Evolutionary conservation across 2,797 vertebrate genomes (phyloP), one percentile per base, ranked within the genome.

Genomic region (Poecilia wingei): DNA sequence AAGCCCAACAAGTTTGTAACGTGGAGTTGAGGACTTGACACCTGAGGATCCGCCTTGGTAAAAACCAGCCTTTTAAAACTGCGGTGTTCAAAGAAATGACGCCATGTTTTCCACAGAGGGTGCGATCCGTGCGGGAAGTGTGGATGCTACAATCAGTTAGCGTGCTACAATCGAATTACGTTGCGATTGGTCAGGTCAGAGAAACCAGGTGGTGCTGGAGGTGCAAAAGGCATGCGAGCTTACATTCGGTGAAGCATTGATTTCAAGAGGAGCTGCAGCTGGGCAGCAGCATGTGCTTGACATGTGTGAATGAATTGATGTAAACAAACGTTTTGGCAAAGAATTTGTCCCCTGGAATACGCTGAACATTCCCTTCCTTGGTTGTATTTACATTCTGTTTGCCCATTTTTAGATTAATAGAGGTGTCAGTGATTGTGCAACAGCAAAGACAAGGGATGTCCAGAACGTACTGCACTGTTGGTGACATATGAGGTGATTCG

Each of bases 141-240:
- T 90, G 84, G 87, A 92, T 93, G 93, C 93, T 95, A 95, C 95
- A 95, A 94, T 95, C 94, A 92, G 82, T 90, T 70, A 92, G 93
- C 89, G 88, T 93, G 94, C 94, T 94, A 94, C 93, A 93, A 91
- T 95, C 87, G 77, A 82, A 92, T 87, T 81, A 84, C 75, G 81
- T 89, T 84, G 87, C 55, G 83, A 84, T 88, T 74, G 81, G 82
- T 82, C 78, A 77, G 72, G 83, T 80, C 16, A 71, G 68, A 79
- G 84, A 82, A 79, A 81, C 82, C 84, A 64, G 74, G 80, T 43
- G 87, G 88, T 79, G 87, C 82, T 70, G 87, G 86, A 91, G 89
- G 91, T 94, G 92, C 93, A 94, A 95, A 92, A 94, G 93, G 93
- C 95, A 95, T 95, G 95, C 93, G 83, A 93, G 87, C 90, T 84